phyloP scores from a whole-genome alignment of 2,113 vertebrate species.

The Leptosomus discolor region DNA sequence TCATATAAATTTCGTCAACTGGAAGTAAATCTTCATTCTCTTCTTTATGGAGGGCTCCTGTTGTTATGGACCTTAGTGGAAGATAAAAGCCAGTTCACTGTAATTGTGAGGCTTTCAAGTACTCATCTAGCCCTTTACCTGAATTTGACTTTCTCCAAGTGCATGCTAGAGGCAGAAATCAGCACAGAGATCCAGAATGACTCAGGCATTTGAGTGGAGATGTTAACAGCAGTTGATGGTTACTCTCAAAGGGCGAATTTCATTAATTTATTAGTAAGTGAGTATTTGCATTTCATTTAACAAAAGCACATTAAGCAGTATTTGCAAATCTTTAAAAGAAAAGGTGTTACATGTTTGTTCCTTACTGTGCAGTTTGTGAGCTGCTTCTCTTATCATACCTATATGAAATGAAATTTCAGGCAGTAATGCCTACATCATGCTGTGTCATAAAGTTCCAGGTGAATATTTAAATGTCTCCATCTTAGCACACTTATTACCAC shows the following conservation, averaged over 20 bases:
- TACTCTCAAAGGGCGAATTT: background rate
- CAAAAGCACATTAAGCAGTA: background rate
- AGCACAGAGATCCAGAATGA: background rate
- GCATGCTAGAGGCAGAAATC: background rate
- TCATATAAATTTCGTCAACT: background rate
- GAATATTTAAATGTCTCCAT: background rate
- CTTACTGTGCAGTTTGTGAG: background rate
- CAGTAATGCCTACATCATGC: background rate
- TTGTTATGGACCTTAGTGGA: background rate
- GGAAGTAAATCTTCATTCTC: background rate
- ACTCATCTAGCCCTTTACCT: background rate
- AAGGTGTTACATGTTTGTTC: background rate
- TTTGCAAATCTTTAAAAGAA: background rate
- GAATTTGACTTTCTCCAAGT: background rate
- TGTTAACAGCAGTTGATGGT: background rate
- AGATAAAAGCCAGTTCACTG: background rate
- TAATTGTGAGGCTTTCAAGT: background rate
- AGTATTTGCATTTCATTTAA: background rate
- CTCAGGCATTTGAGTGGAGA: background rate
- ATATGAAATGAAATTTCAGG: background rate
- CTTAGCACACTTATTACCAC: background rate
- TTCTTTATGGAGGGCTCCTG: background rate
- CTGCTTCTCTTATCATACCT: background rate
- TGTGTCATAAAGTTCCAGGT: background rate
- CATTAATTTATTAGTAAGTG: background rate